phyloP scores from a whole-genome alignment of 2,888 invertebrate genomes.

The Melinaea menophilus region DNA sequence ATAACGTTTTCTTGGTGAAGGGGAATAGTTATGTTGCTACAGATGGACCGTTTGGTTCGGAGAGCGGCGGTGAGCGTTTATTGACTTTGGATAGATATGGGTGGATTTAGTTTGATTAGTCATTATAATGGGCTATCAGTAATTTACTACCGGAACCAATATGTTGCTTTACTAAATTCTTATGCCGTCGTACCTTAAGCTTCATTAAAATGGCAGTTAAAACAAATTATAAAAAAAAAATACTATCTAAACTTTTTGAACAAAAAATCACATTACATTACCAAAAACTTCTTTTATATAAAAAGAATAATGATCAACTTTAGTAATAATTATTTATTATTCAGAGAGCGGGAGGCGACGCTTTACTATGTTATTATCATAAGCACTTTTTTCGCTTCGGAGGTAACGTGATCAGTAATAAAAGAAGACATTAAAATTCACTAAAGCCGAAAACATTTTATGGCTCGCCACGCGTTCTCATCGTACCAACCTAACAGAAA shows the following conservation, averaged over 20 bases:
- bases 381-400: background rate
- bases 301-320: no score
- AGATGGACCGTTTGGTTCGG: background rate
- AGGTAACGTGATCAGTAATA: constrained; percentile 5
- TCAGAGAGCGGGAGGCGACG: no score
- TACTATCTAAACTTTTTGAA: no score
- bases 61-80: background rate
- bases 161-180: no score
- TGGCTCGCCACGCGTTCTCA: constrained; percentile 23
- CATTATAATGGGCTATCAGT: no score
- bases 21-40: background rate
- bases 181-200: no score
- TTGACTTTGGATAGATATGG: background rate
- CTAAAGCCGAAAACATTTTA: constrained; percentile 30
- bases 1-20: constrained; percentile 18
- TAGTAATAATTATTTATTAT: no score
- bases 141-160: no score
- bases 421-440: constrained; percentile 27
- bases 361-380: background rate
- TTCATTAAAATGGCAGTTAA: no score
- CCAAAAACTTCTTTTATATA: no score
- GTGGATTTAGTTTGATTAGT: background rate
- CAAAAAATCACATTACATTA: no score
- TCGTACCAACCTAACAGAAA: constrained; percentile 32
- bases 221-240: no score